Base-by-base conservation (phyloP, 2,797 vertebrate species). In the Danio tinwini region DNA sequence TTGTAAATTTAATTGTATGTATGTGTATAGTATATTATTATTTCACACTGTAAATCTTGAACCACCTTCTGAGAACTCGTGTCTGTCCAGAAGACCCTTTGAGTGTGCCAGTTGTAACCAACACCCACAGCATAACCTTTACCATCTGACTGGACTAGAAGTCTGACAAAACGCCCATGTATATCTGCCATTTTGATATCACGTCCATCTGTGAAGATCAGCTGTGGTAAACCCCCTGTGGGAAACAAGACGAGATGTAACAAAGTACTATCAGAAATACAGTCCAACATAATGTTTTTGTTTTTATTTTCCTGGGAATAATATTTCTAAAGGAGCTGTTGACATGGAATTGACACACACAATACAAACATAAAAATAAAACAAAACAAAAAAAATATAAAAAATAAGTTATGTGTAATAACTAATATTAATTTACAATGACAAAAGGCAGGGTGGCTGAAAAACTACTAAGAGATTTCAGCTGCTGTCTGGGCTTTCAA, bases 31-130 rank as follows among this genome's bases (percentile, higher is more conserved):
- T 44, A 7, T 76, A 44, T 47, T 47, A 29, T 47, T 7, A 45
- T 39, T 58, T 47, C 10, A 59, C 45, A 37, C 67, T 10, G 21
- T 64, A 71, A 78, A 55, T 14, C 37, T 39, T 62, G 0, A 62
- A 37, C n/a, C 53, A 93, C 93, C 89, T 92, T 94, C 81, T 91
- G 84, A 74, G 87, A 90, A 14, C 84, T 74, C 4, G 90, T 91
- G 73, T 94, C 93, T 68, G 91, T 93, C 93, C 93, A 94, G 86
- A 93, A 94, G 61, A 92, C 82, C 7, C n/a, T 87, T n/a, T 87
- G 44, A 16, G 84, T 90, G 76, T 79, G 76, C 85, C 85, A 87
- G 82, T 88, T 86, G 80, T 88, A 93, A 0, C 88, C 92, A 14
- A 94, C 90, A 4, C 90, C 93, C 2, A 92, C 86, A 50, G 91